Base-by-base conservation (phyloP, 2,797 vertebrate species). In the Sebastes vulpes region DNA sequence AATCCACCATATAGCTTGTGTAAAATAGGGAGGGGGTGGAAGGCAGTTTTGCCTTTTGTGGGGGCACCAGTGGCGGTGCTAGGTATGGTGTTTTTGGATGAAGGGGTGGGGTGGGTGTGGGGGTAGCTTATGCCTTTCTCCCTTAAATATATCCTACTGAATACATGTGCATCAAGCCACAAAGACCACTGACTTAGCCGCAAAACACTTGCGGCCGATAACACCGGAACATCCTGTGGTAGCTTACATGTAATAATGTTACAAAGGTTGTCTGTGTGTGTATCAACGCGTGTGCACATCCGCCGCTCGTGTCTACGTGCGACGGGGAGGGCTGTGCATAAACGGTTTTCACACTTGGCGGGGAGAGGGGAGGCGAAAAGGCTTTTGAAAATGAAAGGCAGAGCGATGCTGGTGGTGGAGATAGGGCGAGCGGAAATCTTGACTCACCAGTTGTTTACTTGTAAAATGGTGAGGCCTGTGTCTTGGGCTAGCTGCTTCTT, bases 381-480 rank as follows among this genome's bases (percentile, higher is more conserved):
- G 86, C 90, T 95, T 94, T 94, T 84, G 67, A 90, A 85, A 93
- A 92, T 92, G 75, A 94, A 94, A 95, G 79, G 83, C 90, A 88
- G 86, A 83, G 86, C 82, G 81, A 87, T 89, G 91, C 93, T 93
- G 92, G 87, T 88, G 91, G 89, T 56, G 68, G 83, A 92, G 92
- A 95, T 93, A 94, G 72, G 70, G 59, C 53, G 6, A 72, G 79
- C 77, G 38, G 72, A 85, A 89, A 92, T 89, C 94, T 94, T 85
- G 91, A 96, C 98, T 99, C 97, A 99, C 98, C 98, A 99, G 97
- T 99, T 99, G 97, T 99, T 99, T 97, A 99, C 98, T 98, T 99
- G 98, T 97, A 99, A 97, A 96, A 99, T 99, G 96, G 98, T 99
- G 94, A 99, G 98, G 95, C 98, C 98, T 57, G 98, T 99, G 97